Evolutionary conservation across 2,113 vertebrate species (phyloP).

Genomic region (Dicerorhinus sumatrensis): DNA sequence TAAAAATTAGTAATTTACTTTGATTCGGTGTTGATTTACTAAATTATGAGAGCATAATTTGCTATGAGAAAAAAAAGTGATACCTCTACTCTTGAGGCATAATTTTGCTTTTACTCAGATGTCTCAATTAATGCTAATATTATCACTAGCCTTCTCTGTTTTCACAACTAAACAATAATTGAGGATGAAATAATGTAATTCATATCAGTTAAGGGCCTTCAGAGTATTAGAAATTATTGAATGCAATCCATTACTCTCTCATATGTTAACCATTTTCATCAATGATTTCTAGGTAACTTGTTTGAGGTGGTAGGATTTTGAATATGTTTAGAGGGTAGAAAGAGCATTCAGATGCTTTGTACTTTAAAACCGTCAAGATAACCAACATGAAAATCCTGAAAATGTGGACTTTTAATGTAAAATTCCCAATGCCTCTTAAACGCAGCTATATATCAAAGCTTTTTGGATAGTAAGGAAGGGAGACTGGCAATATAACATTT

Average conservation of each 20-base stretch:
- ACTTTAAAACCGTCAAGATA: background rate
- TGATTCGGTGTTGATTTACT: background rate
- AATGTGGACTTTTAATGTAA: background rate
- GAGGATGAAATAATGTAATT: background rate
- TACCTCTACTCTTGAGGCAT: background rate
- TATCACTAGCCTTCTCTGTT: background rate
- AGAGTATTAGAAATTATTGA: too few species aligned
- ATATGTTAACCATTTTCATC: background rate
- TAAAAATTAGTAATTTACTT: background rate
- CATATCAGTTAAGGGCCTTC: background rate
- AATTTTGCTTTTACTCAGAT: background rate
- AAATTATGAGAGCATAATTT: background rate
- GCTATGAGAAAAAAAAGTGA: accelerated
- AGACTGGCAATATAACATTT: accelerated
- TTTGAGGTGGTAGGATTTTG: background rate
- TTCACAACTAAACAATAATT: too few species aligned
- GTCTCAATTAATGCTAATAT: background rate
- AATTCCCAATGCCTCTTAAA: background rate
- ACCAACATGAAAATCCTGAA: background rate
- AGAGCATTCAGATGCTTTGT: background rate
- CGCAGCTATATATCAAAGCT: too few species aligned
- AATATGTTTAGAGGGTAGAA: background rate
- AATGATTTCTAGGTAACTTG: too few species aligned
- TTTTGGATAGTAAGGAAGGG: background rate
- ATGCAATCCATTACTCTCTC: accelerated